Base-by-base conservation (phyloP, 1,140 invertebrate genomes). In the Amphibalanus amphitrite region DNA sequence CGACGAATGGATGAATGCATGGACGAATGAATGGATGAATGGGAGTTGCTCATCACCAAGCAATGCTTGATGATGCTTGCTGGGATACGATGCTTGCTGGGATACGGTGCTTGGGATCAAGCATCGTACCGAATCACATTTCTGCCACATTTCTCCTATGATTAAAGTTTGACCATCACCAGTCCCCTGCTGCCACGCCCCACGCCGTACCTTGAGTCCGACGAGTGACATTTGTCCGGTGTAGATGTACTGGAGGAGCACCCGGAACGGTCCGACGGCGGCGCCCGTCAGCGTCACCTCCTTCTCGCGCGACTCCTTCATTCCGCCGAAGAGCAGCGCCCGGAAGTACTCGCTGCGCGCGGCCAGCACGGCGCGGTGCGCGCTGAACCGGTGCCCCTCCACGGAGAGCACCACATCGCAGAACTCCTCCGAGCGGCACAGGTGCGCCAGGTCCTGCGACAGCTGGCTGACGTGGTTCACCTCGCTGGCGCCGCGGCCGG, bases 301-400 rank as follows among this genome's bases (percentile, higher is more conserved):
- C 40, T 83, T 82, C 78, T 89, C 81, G 71, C 84, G 86, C 0
- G 92, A 88, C 82, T 99, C 96, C 74, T 87, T 86, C 82, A 98
- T 85, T 25, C 96, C 95, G 67, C 95, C 94, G 83, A 87, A 95
- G 28, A 96, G n/a, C n/a, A n/a, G n/a, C 73, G 79, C 87, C 85
- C 93, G 84, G 81, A 98, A 98, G 82, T 97, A 98, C 77, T 97
- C 89, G 78, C 93, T 96, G 75, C 95, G 84, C 17, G 93, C 90
- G 0, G 95, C 95, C 6, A 98, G 82, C 73, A 97, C 92, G 0
- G 93, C 89, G 78, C 89, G 90, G 80, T 99, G 95, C 33, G 90
- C 92, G 73, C 88, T 88, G 75, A 98, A 89, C 72, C 84, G 82
- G 76, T 90, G 84, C 71, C 88, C 88, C 80, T 93, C 91, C 29